Percentiles rank a stretch among this genome's conserved stretches.
These are phyloP conservation scores for Eptesicus fuscus DNA, from an alignment of 2,113 vertebrate genomes.

Conservation along the genomic window DNA sequence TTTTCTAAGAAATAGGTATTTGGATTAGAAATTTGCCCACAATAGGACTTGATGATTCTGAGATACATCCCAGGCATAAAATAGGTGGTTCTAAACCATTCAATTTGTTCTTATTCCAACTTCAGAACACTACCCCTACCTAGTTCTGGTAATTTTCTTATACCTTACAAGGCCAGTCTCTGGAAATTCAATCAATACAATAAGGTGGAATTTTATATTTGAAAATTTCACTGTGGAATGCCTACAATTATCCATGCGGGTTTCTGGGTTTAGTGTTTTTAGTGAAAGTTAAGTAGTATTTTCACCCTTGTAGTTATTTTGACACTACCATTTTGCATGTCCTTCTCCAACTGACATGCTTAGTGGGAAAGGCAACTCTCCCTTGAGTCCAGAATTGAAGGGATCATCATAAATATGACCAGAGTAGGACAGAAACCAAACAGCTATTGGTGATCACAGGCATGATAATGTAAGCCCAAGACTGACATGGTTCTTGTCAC, in stretches of 20 bases:
- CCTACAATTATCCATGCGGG: neutral
- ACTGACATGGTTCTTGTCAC: conserved; percentile 12
- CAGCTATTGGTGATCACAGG: conserved; percentile 19
- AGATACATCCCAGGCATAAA: neutral
- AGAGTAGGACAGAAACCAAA: conserved; percentile 24
- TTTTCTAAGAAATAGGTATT: neutral
- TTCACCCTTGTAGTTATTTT: neutral
- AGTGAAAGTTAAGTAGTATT: neutral
- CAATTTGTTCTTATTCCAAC: neutral
- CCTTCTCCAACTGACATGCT: neutral
- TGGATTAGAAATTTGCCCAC: neutral
- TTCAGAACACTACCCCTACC: neutral
- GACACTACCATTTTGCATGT: conserved; percentile 21
- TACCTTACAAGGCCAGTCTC: neutral
- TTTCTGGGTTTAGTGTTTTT: neutral
- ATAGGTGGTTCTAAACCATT: neutral
- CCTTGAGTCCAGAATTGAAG: conserved; percentile 43
- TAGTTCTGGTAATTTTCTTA: neutral
- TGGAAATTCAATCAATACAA: conserved; percentile 28
- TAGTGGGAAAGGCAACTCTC: neutral
- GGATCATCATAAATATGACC: conserved; percentile 59
- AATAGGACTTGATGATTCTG: neutral
- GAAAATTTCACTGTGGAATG: neutral
- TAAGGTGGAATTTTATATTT: conserved; percentile 35
- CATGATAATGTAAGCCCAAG: conserved; percentile 21